These are phyloP conservation scores for Ictalurus punctatus DNA, from an alignment of 2,113 vertebrate genomes.

Conservation along the genomic window DNA sequence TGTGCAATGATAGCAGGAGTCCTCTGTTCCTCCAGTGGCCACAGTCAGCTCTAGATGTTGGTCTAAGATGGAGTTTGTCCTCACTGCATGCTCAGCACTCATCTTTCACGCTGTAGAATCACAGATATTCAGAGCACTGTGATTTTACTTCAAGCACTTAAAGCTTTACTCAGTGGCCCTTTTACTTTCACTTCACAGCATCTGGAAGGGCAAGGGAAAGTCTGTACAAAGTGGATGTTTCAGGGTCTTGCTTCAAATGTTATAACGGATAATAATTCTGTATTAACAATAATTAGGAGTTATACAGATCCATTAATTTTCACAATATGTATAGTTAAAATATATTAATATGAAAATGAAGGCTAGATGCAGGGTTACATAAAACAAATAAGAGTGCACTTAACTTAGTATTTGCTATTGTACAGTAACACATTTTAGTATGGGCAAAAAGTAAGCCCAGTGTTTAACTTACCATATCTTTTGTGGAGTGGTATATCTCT, in stretches of 20 bases:
- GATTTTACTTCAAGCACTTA: not conserved
- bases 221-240: not conserved
- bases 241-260: not conserved
- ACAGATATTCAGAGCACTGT: not conserved
- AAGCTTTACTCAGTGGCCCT: not conserved
- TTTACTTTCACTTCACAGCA: not conserved
- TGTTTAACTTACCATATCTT: conserved; percentile 31
- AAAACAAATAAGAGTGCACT: not conserved
- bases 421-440: not conserved
- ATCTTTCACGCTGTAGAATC: conserved; percentile 39
- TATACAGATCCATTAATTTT: not conserved
- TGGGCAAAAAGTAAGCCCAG: not conserved
- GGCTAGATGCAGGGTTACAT: not conserved
- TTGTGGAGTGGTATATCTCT: not conserved
- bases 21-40: conserved; percentile 84
- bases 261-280: not conserved
- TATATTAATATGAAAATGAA: not conserved
- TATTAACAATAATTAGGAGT: not conserved
- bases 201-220: not conserved
- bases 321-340: not conserved
- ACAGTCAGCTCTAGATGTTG: conserved; percentile 84
- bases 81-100: conserved; percentile 60
- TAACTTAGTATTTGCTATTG: not conserved
- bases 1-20: conserved; percentile 87
- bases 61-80: conserved; percentile 73